A percentile compares a stretch with the other conserved stretches of the same genome.
Conservation (phyloP, 2,113 vertebrate genomes). For the Callopanchax toddi region DNA sequence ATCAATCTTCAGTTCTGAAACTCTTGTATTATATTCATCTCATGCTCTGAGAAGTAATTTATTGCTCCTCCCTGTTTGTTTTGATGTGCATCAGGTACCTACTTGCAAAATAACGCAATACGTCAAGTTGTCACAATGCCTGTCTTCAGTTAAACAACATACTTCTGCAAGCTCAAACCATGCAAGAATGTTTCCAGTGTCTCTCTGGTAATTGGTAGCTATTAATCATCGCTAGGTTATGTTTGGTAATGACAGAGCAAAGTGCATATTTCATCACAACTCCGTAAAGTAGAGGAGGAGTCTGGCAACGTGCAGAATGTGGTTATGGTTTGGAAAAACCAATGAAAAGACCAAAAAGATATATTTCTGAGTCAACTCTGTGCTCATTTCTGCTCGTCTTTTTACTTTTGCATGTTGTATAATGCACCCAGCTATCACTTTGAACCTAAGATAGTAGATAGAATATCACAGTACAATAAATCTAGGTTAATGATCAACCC, state of each 20-base stretch:
- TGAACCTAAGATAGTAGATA: too few relatives aligned
- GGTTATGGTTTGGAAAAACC: background rate
- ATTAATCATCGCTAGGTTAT: background rate
- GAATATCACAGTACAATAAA: too few relatives aligned
- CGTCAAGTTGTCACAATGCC: background rate
- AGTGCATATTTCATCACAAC: background rate
- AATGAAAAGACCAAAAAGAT: background rate
- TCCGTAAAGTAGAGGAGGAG: background rate
- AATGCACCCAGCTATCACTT: too few relatives aligned
- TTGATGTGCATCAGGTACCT: background rate
- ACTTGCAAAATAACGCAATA: background rate
- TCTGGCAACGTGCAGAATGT: background rate
- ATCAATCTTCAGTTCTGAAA: slow-evolving; percentile 3
- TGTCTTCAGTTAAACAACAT: background rate
- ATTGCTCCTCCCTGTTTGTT: background rate
- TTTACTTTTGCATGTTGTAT: too few relatives aligned
- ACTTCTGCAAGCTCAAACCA: background rate
- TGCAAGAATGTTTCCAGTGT: background rate
- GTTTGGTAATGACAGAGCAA: background rate
- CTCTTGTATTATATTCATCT: background rate
- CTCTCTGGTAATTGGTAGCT: background rate
- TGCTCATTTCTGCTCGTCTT: background rate
- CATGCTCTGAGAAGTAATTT: background rate
- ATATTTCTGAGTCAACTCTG: background rate
- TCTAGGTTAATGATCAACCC: too few relatives aligned